phyloP scores from a whole-genome alignment of 2,888 invertebrate species.

The Bhutanitis thaidina region DNA sequence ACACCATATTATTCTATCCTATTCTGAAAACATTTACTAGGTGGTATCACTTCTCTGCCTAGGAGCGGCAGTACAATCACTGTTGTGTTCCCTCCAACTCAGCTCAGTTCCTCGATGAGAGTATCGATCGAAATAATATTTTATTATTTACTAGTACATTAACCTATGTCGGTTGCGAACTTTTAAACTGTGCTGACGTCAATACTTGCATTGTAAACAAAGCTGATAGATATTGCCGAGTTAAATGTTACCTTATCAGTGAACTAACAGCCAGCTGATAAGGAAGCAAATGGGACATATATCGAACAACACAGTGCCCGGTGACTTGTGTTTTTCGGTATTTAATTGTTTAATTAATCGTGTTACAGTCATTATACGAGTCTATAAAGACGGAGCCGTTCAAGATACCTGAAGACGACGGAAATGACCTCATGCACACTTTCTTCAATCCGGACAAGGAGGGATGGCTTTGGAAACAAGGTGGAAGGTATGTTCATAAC shows the following conservation, averaged over 20 bases:
- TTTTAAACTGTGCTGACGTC: slow-evolving; percentile 14
- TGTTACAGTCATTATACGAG: slow-evolving; percentile 93
- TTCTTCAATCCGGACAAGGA: slow-evolving; percentile 99
- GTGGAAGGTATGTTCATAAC: slow-evolving; percentile 78
- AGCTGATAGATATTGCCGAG: neutral
- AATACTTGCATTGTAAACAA: slow-evolving; percentile 11
- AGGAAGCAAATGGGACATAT: slow-evolving; percentile 7
- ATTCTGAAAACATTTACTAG: no score
- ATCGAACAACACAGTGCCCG: neutral
- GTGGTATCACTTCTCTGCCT: no score
- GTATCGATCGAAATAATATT: no score
- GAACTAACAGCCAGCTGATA: slow-evolving; percentile 1
- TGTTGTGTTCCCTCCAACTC: no score
- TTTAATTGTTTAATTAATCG: slow-evolving; percentile 22
- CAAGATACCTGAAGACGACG: slow-evolving; percentile 99
- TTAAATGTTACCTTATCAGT: slow-evolving; percentile 8
- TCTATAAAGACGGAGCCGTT: slow-evolving; percentile 99
- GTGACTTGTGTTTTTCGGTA: neutral
- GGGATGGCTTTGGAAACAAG: slow-evolving; percentile 99
- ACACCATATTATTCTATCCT: no score
- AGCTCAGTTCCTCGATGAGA: no score
- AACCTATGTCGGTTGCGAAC: slow-evolving; percentile 12
- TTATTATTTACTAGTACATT: no score
- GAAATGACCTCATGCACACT: slow-evolving; percentile 99
- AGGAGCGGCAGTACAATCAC: no score